Base-by-base conservation (phyloP, 1,140 invertebrate species). In the Aphelinus atriplicis region DNA sequence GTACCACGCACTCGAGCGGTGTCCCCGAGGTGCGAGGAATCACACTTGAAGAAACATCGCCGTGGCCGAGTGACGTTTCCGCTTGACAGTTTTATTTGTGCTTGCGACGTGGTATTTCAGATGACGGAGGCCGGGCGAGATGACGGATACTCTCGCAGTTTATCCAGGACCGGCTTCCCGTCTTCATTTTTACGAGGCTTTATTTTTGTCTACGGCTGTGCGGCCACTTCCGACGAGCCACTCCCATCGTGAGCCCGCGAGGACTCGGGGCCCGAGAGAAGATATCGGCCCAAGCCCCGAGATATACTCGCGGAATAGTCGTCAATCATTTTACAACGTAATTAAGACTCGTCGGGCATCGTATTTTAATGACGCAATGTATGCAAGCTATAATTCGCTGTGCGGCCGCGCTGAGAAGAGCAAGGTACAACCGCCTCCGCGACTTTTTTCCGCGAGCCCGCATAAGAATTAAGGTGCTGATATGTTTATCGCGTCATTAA, bases 301-400 rank as follows among this genome's bases (percentile, higher is more conserved):
- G 63, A 76, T 69, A 75, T 48, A 76, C 7, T 26, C 56, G 48
- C 58, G 74, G 65, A 76, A 72, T 76, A 56, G 71, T 72, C 75
- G 63, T 76, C 75, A 67, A 64, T 76, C 75, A 76, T 71, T 76
- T 76, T 76, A 71, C 75, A 76, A 72, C 75, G 69, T 76, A 76
- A 76, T 76, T 76, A 72, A 76, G 69, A 63, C 57, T 47, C 61
- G 69, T 67, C 50, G 63, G 69, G 61, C 65, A 62, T 76, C 75
- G 69, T 62, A 76, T 71, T 61, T 76, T 67, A 76, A 70, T 67
- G 73, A 64, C 53, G 62, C 73, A 62, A 66, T 75, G 51, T 48
- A 47, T 7, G 61, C 73, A 3, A 61, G 73, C 43, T 65, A 71
- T 75, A 70, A 65, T 75, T 75, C 53, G 55, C 53, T 71, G 26